Evolutionary conservation across 2,888 invertebrate species (phyloP), one percentile per base, ranked within the genome.

Genomic region (Platycheirus albimanus): DNA sequence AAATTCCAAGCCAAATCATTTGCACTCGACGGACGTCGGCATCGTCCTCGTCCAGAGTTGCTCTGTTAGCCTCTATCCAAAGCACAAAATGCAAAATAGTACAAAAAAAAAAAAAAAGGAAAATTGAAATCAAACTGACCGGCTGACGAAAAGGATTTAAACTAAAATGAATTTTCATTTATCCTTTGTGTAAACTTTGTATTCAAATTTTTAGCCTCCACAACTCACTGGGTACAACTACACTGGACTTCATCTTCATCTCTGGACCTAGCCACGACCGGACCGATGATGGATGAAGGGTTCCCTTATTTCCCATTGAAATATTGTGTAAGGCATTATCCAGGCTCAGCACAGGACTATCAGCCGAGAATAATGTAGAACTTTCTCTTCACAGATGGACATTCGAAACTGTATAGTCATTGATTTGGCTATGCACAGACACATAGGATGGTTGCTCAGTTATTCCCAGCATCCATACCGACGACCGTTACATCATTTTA

Each of bases 151-250:
- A 76, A 67, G 77, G 81, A 72, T 77, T 58, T 77, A 54, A 81
- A 54, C 52, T 67, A 41, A 81, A 66, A 76, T 72, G 66, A 77
- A 77, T 71, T 69, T 64, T 69, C 67, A 78, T 72, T 74, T 74
- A 64, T 78, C 78, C 72, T 83, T 78, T 83, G 83, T 83, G 72
- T 56, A 72, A 83, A 78, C 72, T 78, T 72, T 72, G 67, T 69
- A 69, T 64, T 74, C 63, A 67, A 69, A 83, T 67, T 69, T 63
- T 52, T 28, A 17, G 28, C 49, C 49, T 71, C 38, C 52, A n/a
- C n/a, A n/a, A n/a, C n/a, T n/a, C n/a, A n/a, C n/a, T n/a, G n/a
- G n/a, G n/a, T n/a, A n/a, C n/a, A n/a, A n/a, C n/a, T n/a, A n/a
- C n/a, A n/a, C 52, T 49, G 24, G 28, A 64, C 54, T 72, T 45